Evolutionary conservation across 2,797 vertebrate genomes (phyloP).

Genomic region (Rhynchonycteris naso): DNA sequence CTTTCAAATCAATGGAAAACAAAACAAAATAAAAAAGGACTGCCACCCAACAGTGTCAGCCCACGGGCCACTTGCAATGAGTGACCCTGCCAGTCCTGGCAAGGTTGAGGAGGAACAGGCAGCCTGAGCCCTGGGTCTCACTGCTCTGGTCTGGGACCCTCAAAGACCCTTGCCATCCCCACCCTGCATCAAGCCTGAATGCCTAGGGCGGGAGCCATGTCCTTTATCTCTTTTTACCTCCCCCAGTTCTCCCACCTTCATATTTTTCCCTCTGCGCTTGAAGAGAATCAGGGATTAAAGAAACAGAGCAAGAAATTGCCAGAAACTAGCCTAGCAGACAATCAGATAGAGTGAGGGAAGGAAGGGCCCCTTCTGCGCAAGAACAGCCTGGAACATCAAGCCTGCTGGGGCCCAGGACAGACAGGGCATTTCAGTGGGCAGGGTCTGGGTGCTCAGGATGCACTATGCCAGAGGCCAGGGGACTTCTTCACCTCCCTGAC

Average conservation of each 20-base stretch:
- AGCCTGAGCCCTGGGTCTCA: neutral
- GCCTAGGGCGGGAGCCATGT: neutral
- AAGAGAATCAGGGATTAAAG: constrained; percentile 82
- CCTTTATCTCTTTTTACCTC: neutral
- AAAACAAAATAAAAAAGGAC: too few species aligned
- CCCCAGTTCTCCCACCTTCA: neutral
- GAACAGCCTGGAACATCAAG: neutral
- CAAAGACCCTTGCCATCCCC: neutral
- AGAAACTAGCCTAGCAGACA: constrained; percentile 75
- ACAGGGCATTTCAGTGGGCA: neutral
- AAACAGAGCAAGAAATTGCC: constrained; percentile 81
- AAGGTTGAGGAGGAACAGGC: neutral
- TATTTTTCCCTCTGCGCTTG: constrained; percentile 74
- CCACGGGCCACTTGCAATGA: neutral
- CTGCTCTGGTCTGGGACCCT: neutral
- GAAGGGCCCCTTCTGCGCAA: neutral
- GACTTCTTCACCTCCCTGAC: neutral
- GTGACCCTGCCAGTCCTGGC: neutral
- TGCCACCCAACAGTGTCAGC: neutral
- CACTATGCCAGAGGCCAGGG: neutral
- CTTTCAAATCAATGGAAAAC: too few species aligned
- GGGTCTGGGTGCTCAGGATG: neutral
- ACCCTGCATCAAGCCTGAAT: neutral
- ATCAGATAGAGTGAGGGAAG: constrained; percentile 75
- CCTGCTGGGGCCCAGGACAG: neutral